Base-by-base conservation (phyloP, 2,797 vertebrate genomes). In the Orientallactaga sibirica region DNA sequence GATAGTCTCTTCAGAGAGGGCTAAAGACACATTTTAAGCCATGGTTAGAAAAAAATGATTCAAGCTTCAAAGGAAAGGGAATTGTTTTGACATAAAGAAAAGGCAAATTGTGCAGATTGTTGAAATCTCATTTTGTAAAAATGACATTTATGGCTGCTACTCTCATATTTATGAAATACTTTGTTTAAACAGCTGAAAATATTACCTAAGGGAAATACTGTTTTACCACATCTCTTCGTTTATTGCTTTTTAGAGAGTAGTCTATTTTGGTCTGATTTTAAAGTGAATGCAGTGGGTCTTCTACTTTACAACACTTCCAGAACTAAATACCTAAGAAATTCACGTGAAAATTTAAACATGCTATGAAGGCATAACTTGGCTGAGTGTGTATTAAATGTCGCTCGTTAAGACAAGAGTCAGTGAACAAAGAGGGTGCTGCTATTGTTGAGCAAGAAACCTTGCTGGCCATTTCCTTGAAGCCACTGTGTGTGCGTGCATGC, bases 71-170 rank as follows among this genome's bases (percentile, higher is more conserved):
- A 73, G 91, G 80, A 87, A 92, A 85, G 52, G 81, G 52, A 89
- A 61, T 55, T 93, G 88, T 93, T 97, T 97, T 96, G 94, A 96
- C 91, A 94, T 48, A 87, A 86, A 85, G 79, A 83, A 80, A 92
- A 92, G 52, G 90, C 55, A 81, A 91, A 88, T 88, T 96, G 68
- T 92, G 58, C 82, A 81, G 70, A 86, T 95, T 94, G 64, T 29
- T 92, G 85, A 94, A 96, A 92, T 94, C 75, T 95, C 24, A 92
- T 92, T 91, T 96, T 93, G 62, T 70, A 66, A 93, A 94, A 80
- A 92, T 91, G 81, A 92, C 87, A 93, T 64, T 94, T 95, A 82
- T 64, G 48, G 80, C 87, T 93, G 62, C 62, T 48, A 19, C 67
- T 85, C 70, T 94, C 85, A 73, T 96, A 77, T 93, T 96, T 94